These are phyloP conservation scores for Gorsachius magnificus DNA, from an alignment of 2,797 vertebrate species.

Conservation along the genomic window DNA sequence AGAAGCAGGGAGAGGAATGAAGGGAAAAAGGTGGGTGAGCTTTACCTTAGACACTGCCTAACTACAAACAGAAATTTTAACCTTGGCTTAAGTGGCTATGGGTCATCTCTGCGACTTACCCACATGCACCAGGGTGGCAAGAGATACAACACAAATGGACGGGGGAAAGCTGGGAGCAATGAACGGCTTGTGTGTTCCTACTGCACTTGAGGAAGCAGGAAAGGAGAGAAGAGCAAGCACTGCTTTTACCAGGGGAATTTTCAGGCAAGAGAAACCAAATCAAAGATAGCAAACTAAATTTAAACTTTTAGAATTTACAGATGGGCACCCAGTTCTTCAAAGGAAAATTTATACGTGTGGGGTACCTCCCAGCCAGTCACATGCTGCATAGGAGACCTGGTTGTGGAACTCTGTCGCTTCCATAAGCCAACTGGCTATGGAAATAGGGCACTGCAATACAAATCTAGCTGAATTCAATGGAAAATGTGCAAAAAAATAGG, in stretches of 20 bases:
- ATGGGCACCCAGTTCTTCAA: neutral
- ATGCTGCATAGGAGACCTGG: neutral
- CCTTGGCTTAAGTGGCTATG: neutral
- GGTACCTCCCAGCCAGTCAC: neutral
- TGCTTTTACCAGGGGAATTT: neutral
- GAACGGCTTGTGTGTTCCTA: neutral
- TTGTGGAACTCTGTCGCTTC: neutral
- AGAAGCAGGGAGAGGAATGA: neutral
- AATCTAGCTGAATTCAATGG: neutral
- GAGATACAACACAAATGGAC: neutral
- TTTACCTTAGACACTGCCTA: neutral
- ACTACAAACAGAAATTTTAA: neutral
- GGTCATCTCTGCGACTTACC: neutral
- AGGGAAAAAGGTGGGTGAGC: neutral
- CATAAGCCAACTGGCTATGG: neutral
- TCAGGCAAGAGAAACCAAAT: neutral
- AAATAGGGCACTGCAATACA: neutral
- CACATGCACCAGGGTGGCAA: neutral
- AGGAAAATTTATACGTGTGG: neutral
- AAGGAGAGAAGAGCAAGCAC: neutral
- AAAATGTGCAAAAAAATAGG: neutral
- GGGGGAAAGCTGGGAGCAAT: neutral
- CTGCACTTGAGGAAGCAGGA: neutral
- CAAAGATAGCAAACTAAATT: neutral
- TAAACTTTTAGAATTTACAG: neutral